A percentile compares a stretch with the other conserved stretches of the same genome.
These are phyloP conservation scores for Pelodiscus sinensis DNA, from an alignment of 2,113 vertebrate genomes.

Conservation along the genomic window DNA sequence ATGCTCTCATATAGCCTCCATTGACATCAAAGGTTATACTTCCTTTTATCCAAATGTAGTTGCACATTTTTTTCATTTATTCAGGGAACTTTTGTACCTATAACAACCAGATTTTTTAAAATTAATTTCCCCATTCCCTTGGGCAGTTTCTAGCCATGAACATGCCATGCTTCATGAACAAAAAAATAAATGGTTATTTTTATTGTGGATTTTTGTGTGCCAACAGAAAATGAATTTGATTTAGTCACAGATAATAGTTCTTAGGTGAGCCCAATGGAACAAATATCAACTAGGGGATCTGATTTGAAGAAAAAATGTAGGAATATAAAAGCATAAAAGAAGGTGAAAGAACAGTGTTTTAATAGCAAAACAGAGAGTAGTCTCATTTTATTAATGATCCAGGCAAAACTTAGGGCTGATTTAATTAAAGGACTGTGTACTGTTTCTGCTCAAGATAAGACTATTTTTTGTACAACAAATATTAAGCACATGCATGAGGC, in stretches of 20 bases:
- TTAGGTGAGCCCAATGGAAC: constrained; percentile 60
- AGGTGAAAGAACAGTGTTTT: constrained; percentile 9
- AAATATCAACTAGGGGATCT: constrained; percentile 48
- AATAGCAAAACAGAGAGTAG: constrained; percentile 18
- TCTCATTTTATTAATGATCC: constrained; percentile 68
- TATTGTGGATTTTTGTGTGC: constrained; percentile 54
- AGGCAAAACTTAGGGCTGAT: constrained; percentile 48
- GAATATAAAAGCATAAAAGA: constrained; percentile 1
- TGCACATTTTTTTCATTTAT: constrained; percentile 68
- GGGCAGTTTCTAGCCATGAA: constrained; percentile 67
- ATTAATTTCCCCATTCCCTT: constrained; percentile 77
- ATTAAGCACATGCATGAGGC: constrained; percentile 2
- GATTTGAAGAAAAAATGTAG: constrained; percentile 28
- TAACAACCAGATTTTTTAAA: constrained; percentile 74
- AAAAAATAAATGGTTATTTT: constrained; percentile 58
- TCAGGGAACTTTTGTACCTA: constrained; percentile 58
- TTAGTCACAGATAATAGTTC: constrained; percentile 57
- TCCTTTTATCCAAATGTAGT: constrained; percentile 70
- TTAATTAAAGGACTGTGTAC: constrained; percentile 61
- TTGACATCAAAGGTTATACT: constrained; percentile 37
- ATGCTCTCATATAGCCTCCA: constrained; percentile 38
- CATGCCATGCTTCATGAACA: constrained; percentile 60
- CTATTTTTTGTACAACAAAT: constrained; percentile 40
- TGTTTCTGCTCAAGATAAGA: constrained; percentile 48
- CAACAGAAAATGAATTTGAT: constrained; percentile 65